Conservation (phyloP, 1,140 invertebrate genomes). For the Dendrolimus punctatus region DNA sequence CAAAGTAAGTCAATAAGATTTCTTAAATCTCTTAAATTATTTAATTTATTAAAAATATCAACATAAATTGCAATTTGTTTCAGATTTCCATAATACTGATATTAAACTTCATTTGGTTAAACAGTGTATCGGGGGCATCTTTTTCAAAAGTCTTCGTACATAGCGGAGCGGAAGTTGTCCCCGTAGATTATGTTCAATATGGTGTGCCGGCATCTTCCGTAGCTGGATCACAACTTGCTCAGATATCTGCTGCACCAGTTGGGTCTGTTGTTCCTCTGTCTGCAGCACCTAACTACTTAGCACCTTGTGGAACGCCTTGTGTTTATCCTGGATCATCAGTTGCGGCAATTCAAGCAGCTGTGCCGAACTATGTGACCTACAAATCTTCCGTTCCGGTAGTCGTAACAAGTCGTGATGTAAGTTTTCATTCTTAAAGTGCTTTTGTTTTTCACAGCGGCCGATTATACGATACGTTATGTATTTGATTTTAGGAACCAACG, state of each 20-base stretch:
- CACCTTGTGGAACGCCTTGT: constrained; percentile 49
- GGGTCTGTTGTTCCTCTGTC: constrained; percentile 23
- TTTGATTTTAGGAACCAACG: constrained; percentile 22
- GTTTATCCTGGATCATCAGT: constrained; percentile 32
- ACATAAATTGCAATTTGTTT: constrained; percentile 20
- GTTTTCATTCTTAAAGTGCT: constrained; percentile 5
- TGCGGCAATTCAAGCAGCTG: constrained; percentile 24
- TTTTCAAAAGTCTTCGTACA: constrained; percentile 53
- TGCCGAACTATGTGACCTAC: constrained; percentile 41
- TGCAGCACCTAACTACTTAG: constrained; percentile 26
- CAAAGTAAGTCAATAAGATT: constrained; percentile 42
- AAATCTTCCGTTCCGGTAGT: constrained; percentile 43
- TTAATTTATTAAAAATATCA: constrained; percentile 9
- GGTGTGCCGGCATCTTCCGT: constrained; percentile 26
- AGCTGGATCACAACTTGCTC: constrained; percentile 26
- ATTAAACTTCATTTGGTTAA: constrained; percentile 17
- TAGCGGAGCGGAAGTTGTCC: constrained; percentile 28
- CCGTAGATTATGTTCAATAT: constrained; percentile 39
- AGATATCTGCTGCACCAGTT: constrained; percentile 31
- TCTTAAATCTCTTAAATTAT: neutral
- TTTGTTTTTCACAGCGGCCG: neutral
- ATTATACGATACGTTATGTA: constrained; percentile 1
- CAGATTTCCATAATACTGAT: constrained; percentile 24
- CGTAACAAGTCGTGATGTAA: constrained; percentile 41
- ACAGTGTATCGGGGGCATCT: constrained; percentile 25